Base-by-base conservation (phyloP, 2,888 invertebrate genomes). In the Yponomeuta malinellus region DNA sequence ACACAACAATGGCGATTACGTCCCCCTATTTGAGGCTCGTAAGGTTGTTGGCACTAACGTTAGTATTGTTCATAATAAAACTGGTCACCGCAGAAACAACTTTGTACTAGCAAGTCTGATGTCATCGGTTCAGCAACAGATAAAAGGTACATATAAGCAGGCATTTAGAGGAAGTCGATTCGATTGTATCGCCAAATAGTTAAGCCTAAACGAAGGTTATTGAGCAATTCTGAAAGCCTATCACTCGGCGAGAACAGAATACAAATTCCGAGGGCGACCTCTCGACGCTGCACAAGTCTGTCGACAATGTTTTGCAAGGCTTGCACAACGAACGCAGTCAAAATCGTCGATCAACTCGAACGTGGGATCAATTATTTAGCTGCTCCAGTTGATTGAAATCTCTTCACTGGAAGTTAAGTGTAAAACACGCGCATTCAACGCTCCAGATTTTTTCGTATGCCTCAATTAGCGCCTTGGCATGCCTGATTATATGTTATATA, bases 321-420 rank as follows among this genome's bases (percentile, higher is more conserved):
- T 84, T 83, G 73, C 79, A 77, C 76, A 81, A 86, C 74, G 72
- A 71, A 71, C 70, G 72, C 77, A 79, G 75, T 78, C 81, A 80
- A 84, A 87, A 82, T 82, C 74, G 72, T 75, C 78, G 78, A 81
- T 81, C 78, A 84, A 85, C 78, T 83, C 85, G 88, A 89, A 87
- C 90, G 90, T 90, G 89, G 85, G 89, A 90, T 86, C 83, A 85
- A 88, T 88, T 84, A 88, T 85, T 84, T 78, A 84, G 77, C 77
- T 81, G 85, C 77, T 83, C 78, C 80, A 82, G 77, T 85, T 79
- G 74, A 78, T 75, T 74, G 74, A 79, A 59, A 59, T 59, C 52
- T 79, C 81, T 77, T 75, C 75, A 75, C 72, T 72, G 73, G 74
- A 70, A 68, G 48, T 29, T 68, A 23, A 23, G 31, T 48, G 48